Evolutionary conservation across 1,140 invertebrate genomes (phyloP), one percentile per base, ranked within the genome.

Genomic region (Myzus persicae): DNA sequence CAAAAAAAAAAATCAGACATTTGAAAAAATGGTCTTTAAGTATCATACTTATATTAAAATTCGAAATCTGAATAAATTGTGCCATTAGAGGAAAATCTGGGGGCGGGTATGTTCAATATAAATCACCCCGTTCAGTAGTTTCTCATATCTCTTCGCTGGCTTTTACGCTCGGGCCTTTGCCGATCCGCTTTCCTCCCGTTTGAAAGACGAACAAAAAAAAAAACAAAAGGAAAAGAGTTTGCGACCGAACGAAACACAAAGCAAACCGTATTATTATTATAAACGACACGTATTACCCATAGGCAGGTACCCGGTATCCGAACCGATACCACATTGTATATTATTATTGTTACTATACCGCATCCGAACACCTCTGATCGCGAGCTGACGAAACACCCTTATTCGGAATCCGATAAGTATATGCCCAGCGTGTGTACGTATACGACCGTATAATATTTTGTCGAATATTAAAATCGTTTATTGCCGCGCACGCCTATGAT

Each of bases 391-490:
- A 85, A 42, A 42, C 82, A 42, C 82, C 82, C 82, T 85, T 85
- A 85, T 82, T 82, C 81, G 81, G n/a, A 82, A 76, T 76, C 81
- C 81, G n/a, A 82, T 85, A 85, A 26, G 26, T 85, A 85, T 42
- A 44, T 24, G 11, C n/a, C n/a, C n/a, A n/a, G n/a, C n/a, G 38
- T 38, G 40, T 82, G 36, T 42, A 22, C 8, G 11, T 11, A 18
- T 18, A 48, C 46, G 18, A 24, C 24, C 40, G 8, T 22, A 38
- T 76, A 76, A 40, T 22, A 36, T 82, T 82, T 40, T 76, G 59
- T n/a, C 31, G 59, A 76, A 76, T 76, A 36, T 38, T 24, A 40
- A 85, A 26, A 42, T 40, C 11, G 82, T 85, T 85, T 40, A 42
- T 85, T 36, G 38, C 81, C 36, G 8, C 42, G 81, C 42, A 24